A percentile compares a stretch with the other conserved stretches of the same genome.
These are phyloP conservation scores for Caenorhabditis macrosperma DNA, from an alignment of 2,888 invertebrate genomes.

Conservation along the genomic window DNA sequence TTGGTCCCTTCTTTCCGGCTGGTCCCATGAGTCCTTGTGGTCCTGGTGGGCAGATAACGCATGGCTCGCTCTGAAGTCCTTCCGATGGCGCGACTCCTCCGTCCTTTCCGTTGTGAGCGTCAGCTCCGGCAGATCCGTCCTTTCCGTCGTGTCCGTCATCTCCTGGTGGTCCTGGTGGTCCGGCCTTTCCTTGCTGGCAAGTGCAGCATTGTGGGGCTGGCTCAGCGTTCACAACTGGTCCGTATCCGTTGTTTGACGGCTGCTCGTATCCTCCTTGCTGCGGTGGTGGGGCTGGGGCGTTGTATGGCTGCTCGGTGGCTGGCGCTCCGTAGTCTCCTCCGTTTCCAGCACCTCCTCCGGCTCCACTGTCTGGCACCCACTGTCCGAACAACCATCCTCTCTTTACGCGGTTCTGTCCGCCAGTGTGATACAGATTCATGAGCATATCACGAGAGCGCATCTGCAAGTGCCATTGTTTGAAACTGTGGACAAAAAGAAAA, in stretches of 20 bases:
- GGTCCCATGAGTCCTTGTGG: conserved; percentile 74
- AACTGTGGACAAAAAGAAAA: background rate
- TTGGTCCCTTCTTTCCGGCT: conserved; percentile 77
- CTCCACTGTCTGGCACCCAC: conserved; percentile 73
- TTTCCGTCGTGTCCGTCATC: conserved; percentile 70
- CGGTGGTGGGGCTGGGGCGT: conserved; percentile 59
- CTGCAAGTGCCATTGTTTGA: conserved; percentile 42
- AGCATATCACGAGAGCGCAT: conserved; percentile 78
- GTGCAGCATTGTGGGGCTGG: conserved; percentile 75
- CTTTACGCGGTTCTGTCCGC: conserved; percentile 62
- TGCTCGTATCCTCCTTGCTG: conserved; percentile 55
- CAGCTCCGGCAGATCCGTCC: conserved; percentile 69
- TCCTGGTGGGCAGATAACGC: conserved; percentile 79
- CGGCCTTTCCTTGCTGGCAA: conserved; percentile 77
- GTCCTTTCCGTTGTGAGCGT: conserved; percentile 71
- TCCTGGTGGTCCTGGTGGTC: conserved; percentile 72
- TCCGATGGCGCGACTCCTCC: conserved; percentile 69
- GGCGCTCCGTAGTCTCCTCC: conserved; percentile 75
- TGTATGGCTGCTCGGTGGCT: conserved; percentile 65
- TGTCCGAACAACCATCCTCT: conserved; percentile 74
- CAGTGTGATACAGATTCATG: conserved; percentile 70
- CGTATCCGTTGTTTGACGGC: conserved; percentile 64
- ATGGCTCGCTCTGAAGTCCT: conserved; percentile 74
- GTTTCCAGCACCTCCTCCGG: conserved; percentile 68
- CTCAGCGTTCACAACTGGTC: conserved; percentile 76